These are phyloP conservation scores for Paragorgia papillata DNA, from an alignment of 92 coral and sea anemone species.

Conservation along the genomic window DNA sequence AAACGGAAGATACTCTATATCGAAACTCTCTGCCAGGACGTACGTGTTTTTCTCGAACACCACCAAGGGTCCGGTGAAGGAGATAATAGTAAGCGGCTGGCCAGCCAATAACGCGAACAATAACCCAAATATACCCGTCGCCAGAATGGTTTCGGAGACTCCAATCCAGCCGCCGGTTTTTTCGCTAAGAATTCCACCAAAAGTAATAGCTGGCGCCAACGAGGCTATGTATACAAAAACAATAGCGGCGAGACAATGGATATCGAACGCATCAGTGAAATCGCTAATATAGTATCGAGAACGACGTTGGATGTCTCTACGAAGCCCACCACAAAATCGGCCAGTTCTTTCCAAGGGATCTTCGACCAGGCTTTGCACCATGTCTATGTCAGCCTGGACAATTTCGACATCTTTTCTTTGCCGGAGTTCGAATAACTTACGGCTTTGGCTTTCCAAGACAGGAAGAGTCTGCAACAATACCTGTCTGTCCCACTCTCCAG, in stretches of 20 bases:
- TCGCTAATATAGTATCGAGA: conserved; percentile 74
- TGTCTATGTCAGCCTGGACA: conserved; percentile 22
- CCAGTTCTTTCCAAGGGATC: conserved; percentile 88
- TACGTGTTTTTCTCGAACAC: conserved; percentile 90
- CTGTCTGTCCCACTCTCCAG: conserved; percentile 96
- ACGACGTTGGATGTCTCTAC: conserved; percentile 82
- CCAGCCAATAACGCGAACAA: conserved; percentile 91
- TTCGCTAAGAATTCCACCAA: conserved; percentile 92
- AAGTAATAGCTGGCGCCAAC: conserved; percentile 92
- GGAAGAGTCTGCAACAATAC: conserved; percentile 86
- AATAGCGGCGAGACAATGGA: conserved; percentile 79
- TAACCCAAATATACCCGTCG: conserved; percentile 86
- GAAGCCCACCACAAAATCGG: conserved; percentile 89
- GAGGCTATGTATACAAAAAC: conserved; percentile 95
- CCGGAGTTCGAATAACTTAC: conserved; percentile 60
- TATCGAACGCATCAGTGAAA: conserved; percentile 82
- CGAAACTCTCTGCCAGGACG: conserved; percentile 64
- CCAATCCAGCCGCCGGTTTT: conserved; percentile 95
- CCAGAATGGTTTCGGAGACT: conserved; percentile 89
- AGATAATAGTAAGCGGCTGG: conserved; percentile 90
- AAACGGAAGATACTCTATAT: conserved; percentile 88
- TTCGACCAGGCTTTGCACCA: conserved; percentile 54
- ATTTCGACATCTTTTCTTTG: conserved; percentile 62
- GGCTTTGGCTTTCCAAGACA: conserved; percentile 70
- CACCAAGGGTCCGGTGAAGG: conserved; percentile 91